phyloP scores from a whole-genome alignment of 2,113 vertebrate species.

The Coptodon rendalli region DNA sequence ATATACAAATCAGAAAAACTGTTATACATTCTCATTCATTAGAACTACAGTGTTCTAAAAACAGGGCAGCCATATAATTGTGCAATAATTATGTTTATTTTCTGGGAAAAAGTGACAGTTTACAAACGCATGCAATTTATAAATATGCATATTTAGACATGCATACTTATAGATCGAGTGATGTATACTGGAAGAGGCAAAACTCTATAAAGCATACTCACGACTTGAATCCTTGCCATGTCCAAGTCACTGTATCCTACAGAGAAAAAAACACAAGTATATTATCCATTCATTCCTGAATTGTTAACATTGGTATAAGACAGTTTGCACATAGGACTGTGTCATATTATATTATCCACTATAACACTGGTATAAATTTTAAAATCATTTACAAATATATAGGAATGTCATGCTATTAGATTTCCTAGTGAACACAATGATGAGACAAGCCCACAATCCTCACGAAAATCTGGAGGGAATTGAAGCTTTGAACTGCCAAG shows the following conservation, averaged over 20 bases:
- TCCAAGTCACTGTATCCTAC: slow-evolving; percentile 97
- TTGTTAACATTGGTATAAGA: background rate
- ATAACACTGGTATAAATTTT: fast-evolving
- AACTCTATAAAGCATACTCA: slow-evolving; percentile 66
- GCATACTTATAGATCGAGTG: background rate
- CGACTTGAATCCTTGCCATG: slow-evolving; percentile 91
- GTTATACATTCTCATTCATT: background rate
- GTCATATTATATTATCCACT: background rate
- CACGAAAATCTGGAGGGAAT: fast-evolving
- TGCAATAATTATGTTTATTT: background rate
- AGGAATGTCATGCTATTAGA: background rate
- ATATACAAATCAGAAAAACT: background rate
- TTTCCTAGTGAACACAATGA: background rate
- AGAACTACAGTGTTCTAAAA: background rate
- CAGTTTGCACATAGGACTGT: fast-evolving
- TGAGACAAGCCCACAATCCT: background rate
- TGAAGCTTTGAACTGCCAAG: background rate
- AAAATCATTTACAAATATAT: background rate
- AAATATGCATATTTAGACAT: background rate
- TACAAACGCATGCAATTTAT: background rate
- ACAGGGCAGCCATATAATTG: background rate
- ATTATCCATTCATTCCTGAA: background rate
- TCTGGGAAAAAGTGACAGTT: background rate
- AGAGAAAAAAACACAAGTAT: background rate
- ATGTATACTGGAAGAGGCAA: background rate